Percentiles rank a stretch among this genome's conserved stretches.
Conservation (phyloP, 2,888 invertebrate species). For the Drosophila mayaguana region DNA sequence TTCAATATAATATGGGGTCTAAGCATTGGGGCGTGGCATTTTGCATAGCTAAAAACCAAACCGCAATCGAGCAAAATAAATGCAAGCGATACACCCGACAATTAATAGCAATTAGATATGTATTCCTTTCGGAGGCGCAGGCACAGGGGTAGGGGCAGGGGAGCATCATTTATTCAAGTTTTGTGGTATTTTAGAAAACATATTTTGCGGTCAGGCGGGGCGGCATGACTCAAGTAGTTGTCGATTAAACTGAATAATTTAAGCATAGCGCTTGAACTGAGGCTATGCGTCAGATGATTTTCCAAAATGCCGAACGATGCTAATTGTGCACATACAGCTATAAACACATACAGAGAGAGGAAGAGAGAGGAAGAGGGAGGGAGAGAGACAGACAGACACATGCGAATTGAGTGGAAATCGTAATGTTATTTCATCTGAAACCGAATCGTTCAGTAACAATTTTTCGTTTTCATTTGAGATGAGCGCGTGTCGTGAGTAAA, state of each 20-base stretch:
- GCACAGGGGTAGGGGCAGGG: neutral
- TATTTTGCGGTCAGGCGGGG: conserved; percentile 30
- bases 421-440: conserved; percentile 30
- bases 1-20: conserved; percentile 17
- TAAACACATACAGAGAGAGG: neutral
- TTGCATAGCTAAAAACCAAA: conserved; percentile 24
- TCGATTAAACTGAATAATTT: conserved; percentile 50
- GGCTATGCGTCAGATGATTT: conserved; percentile 50
- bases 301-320: conserved; percentile 27
- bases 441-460: conserved; percentile 20
- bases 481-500: neutral
- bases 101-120: conserved; percentile 68
- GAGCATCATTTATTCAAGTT: conserved; percentile 26
- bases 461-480: conserved; percentile 6
- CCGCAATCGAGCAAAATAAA: conserved; percentile 49
- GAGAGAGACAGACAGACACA: neutral
- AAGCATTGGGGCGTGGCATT: conserved; percentile 26
- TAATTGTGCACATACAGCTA: conserved; percentile 25
- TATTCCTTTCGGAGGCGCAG: conserved; percentile 10
- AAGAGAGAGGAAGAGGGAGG: too few relatives aligned
- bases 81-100: conserved; percentile 50
- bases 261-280: conserved; percentile 38
- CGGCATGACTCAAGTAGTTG: conserved; percentile 26
- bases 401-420: conserved; percentile 14
- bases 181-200: conserved; percentile 47